Evolutionary conservation across 2,113 vertebrate genomes (phyloP), one percentile per base, ranked within the genome.

Genomic region (Lamprologus speciosus): DNA sequence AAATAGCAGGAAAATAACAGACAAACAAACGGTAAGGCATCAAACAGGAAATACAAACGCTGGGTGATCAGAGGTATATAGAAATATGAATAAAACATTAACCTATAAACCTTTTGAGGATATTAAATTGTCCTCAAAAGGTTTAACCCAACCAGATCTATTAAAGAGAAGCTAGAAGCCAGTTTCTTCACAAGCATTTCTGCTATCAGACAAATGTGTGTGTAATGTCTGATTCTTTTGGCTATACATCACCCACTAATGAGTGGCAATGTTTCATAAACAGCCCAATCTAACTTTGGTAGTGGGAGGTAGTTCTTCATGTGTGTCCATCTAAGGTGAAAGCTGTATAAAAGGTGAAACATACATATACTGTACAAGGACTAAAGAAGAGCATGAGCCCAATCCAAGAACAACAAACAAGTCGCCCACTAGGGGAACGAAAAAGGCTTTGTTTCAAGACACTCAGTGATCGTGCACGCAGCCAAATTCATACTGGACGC

Each of bases 371-470:
- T 26, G 12, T 54, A 7, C 13, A 54, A 79, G 4, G 19, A 31
- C 60, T 42, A 78, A 35, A 40, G 26, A 21, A 42, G 51, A 42
- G 16, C n/a, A 81, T 4, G 33, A 81, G 21, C 17, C 11, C 45
- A 26, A 26, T 8, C 31, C 9, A 51, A 45, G 5, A 85, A 80
- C 40, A 50, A 51, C 19, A 45, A 21, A 23, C 21, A 45, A 8
- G 35, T 17, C 19, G 58, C 63, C 5, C 55, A 16, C 55, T 17
- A 83, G 14, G 11, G 37, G 17, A 79, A 13, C 28, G 23, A 50
- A 28, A 3, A 9, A 63, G 37, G 50, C 5, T 21, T 33, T 26
- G 86, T 90, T 90, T 88, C 89, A 91, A 93, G 91, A 47, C 88
- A 85, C 89, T 58, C 4, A 2, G 23, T 75, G 53, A 84, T 82